phyloP scores from a whole-genome alignment of 2,113 vertebrate species.

The Pygoscelis adeliae region DNA sequence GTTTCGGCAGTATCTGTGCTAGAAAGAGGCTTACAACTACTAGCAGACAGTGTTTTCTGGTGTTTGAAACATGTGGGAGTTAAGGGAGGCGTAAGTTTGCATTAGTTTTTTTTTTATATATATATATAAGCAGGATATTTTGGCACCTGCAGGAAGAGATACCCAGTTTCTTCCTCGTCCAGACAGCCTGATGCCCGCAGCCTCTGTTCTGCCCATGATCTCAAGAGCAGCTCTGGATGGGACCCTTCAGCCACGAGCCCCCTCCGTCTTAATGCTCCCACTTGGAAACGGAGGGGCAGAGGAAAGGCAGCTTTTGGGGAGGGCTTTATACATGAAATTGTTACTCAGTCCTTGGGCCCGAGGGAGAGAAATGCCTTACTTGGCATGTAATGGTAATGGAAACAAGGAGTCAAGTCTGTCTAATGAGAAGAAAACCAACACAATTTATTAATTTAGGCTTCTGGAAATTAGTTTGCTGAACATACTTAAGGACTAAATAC shows the following conservation, averaged over 20 bases:
- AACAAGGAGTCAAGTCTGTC: neutral
- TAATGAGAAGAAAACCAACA: constrained; percentile 6
- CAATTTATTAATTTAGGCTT: constrained; percentile 9
- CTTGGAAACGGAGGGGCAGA: neutral
- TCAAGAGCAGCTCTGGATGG: neutral
- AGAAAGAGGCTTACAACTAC: neutral
- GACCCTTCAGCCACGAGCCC: neutral
- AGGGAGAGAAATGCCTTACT: neutral
- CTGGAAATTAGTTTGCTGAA: constrained; percentile 23
- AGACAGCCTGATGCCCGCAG: neutral
- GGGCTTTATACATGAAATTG: neutral
- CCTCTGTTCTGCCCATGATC: too few species aligned
- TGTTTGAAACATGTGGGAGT: neutral
- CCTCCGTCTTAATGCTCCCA: neutral
- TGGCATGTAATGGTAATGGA: neutral
- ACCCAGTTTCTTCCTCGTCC: neutral
- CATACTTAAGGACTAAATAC: neutral
- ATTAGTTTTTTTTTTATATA: neutral
- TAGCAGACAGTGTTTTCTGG: neutral
- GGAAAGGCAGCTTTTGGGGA: neutral
- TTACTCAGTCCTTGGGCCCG: neutral
- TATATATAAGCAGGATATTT: neutral
- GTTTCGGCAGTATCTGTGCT: neutral
- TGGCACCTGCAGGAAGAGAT: neutral
- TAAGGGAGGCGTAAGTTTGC: neutral